A percentile compares a stretch with the other conserved stretches of the same genome.
Conservation (phyloP, 53 echinoderm and acorn worm species). For the Apostichopus leukothele region DNA sequence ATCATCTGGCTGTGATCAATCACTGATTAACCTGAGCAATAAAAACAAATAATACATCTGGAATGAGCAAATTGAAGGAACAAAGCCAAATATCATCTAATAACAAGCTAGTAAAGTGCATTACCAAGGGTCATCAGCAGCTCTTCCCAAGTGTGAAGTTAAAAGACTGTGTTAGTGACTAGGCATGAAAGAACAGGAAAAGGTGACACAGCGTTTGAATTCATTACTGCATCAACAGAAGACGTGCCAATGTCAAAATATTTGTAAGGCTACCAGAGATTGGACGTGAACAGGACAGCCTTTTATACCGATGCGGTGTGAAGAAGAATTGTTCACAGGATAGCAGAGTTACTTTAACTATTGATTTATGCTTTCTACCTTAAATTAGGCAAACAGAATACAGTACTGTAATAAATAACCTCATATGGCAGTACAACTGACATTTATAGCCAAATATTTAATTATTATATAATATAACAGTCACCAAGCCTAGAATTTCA, state of each 20-base stretch:
- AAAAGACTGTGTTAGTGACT: background rate
- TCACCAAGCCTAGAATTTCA: too few species aligned
- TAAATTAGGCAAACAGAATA: too few species aligned
- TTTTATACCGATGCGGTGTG: background rate
- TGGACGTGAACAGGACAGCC: constrained; percentile 7
- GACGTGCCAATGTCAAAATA: constrained; percentile 40
- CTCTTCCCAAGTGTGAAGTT: constrained; percentile 14
- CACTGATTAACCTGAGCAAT: constrained; percentile 37
- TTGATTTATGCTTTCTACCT: too few species aligned
- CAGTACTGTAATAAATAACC: too few species aligned
- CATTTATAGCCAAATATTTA: too few species aligned
- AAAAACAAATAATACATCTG: constrained; percentile 33
- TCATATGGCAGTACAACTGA: too few species aligned
- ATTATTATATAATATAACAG: too few species aligned
- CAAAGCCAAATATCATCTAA: background rate
- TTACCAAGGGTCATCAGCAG: constrained; percentile 20
- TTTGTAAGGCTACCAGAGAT: constrained; percentile 11
- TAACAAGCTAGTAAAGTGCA: constrained; percentile 10
- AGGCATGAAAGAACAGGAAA: constrained; percentile 27
- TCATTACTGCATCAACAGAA: constrained; percentile 10
- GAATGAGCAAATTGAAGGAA: background rate
- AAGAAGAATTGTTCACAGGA: background rate
- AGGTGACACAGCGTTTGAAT: constrained; percentile 34
- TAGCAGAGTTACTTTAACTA: too few species aligned
- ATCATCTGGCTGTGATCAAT: constrained; percentile 30